Conservation (phyloP, 2,113 vertebrate genomes). For the Antechinus stuartii region DNA sequence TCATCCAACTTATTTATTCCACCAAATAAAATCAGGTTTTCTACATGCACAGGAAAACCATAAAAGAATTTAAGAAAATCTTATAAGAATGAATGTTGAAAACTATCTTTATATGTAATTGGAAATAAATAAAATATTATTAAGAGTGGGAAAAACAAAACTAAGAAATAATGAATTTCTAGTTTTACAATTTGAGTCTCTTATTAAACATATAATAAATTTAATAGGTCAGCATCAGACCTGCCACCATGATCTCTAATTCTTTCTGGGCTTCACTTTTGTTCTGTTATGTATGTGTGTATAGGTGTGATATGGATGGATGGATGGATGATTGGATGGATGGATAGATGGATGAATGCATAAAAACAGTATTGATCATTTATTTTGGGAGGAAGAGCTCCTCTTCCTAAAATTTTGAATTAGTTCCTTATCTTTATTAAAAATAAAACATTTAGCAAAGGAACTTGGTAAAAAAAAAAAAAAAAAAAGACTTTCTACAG, state of each 20-base stretch:
- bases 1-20: too few species aligned
- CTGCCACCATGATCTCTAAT: background rate
- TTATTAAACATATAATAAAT: background rate
- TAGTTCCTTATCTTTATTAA: background rate
- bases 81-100: too few species aligned
- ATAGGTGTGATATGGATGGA: too few species aligned
- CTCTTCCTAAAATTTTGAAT: background rate
- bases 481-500: background rate
- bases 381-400: background rate
- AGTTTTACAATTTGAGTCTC: background rate
- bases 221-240: background rate
- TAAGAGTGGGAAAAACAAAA: background rate
- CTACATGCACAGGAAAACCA: background rate
- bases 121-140: too few species aligned
- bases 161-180: background rate
- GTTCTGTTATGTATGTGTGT: too few species aligned
- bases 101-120: too few species aligned
- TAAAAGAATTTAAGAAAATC: too few species aligned
- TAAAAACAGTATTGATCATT: background rate
- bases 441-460: background rate
- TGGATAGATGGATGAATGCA: too few species aligned
- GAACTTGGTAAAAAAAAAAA: background rate
- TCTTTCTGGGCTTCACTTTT: background rate
- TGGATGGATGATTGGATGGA: too few species aligned
- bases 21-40: too few species aligned